Conservation (phyloP, 1,140 invertebrate species). For the Gryllus bimaculatus region DNA sequence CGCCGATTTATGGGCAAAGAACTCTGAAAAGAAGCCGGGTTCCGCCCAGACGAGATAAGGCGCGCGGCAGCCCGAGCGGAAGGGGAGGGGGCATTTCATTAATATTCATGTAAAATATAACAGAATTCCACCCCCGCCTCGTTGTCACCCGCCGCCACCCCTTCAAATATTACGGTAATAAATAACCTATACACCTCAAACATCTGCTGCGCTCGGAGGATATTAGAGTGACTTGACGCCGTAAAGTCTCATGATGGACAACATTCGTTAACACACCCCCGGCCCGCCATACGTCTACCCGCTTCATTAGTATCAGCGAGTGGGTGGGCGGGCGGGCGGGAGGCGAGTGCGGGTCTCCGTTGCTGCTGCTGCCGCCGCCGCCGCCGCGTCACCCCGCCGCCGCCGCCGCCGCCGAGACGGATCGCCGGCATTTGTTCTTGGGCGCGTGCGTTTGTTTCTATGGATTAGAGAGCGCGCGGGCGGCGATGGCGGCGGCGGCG, state of each 20-base stretch:
- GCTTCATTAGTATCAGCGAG: neutral
- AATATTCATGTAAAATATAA: constrained; percentile 6
- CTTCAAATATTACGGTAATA: constrained; percentile 2
- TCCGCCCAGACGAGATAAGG: neutral
- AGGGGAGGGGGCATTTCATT: neutral
- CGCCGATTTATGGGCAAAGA: neutral
- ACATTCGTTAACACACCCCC: neutral
- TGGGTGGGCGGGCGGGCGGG: no score
- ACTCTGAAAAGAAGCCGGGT: neutral
- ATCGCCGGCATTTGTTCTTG: neutral
- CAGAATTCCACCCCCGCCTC: neutral
- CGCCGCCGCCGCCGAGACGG: neutral
- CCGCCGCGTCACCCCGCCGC: neutral
- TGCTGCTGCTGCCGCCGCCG: neutral
- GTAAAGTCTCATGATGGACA: neutral
- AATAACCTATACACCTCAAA: constrained; percentile 1
- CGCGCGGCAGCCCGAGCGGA: no score
- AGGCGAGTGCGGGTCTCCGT: neutral
- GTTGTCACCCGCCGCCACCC: neutral
- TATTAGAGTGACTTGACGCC: neutral
- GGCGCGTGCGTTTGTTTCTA: neutral
- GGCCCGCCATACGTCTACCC: constrained; percentile 1
- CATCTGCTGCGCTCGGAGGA: neutral
- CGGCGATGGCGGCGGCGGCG: no score
- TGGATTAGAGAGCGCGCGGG: neutral